These are phyloP conservation scores for Eristalis intricaria DNA, from an alignment of 2,888 invertebrate species.

Conservation along the genomic window DNA sequence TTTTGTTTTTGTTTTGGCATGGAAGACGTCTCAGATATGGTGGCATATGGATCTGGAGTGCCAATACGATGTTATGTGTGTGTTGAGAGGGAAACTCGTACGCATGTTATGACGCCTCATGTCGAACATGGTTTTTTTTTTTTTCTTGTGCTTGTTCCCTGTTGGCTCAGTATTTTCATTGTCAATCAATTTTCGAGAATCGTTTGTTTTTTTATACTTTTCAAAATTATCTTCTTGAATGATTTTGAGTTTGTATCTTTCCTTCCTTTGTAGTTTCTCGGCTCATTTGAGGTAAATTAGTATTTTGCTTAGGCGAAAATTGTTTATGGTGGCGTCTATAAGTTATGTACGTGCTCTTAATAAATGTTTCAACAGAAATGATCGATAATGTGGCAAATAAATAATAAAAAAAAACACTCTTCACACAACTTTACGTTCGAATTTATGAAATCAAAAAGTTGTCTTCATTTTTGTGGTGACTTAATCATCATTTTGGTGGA, in stretches of 20 bases:
- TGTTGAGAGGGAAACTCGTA: not conserved
- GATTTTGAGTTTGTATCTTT: not conserved
- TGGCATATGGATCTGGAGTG: conserved; percentile 1
- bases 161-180: conserved; percentile 8
- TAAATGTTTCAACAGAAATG: conserved; percentile 34
- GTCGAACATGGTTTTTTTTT: not conserved
- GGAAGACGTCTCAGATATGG: not conserved
- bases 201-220: not conserved
- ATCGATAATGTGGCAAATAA: conserved; percentile 41
- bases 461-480: not conserved
- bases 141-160: too few species aligned
- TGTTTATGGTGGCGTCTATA: conserved; percentile 33
- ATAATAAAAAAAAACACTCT: conserved; percentile 23
- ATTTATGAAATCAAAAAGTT: not conserved
- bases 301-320: conserved; percentile 7
- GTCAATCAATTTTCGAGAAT: conserved; percentile 21
- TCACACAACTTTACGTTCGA: conserved; percentile 1
- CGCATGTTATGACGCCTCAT: conserved; percentile 10
- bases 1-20: not conserved
- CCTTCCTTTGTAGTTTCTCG: not conserved
- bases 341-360: not conserved
- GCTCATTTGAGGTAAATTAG: conserved; percentile 11
- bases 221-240: conserved; percentile 20
- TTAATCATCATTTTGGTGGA: not conserved
- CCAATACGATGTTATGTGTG: not conserved